Base-by-base conservation (phyloP, 1,140 invertebrate genomes). In the Nomia melanderi region DNA sequence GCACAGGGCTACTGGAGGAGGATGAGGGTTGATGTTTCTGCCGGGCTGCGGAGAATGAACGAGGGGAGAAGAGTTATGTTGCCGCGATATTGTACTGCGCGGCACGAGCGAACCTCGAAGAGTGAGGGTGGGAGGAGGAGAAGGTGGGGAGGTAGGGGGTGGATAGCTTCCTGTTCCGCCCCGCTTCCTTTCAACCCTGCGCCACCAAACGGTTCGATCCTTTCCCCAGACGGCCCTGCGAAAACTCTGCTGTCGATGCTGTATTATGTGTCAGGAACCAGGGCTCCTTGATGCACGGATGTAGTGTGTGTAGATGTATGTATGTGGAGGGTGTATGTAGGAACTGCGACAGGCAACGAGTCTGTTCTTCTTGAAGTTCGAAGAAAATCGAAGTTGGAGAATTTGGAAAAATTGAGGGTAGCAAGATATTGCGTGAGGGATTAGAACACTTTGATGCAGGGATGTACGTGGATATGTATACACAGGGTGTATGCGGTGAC, bases 101-200 rank as follows among this genome's bases (percentile, higher is more conserved):
- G 82, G 79, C 88, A 90, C 90, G 88, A 90, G 84, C 87, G 82
- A 88, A 87, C 86, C 87, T 87, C 84, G 79, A 85, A 84, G 86
- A 85, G 85, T 80, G 77, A 86, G 82, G 86, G 84, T 82, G 81
- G 76, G 3, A 14, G 41, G 41, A 12, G 11, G 41, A 20, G 20
- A 2, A 6, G 0, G n/a, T 59, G 72, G 60, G 57, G 47, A 0
- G n/a, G 59, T 76, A 44, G 53, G 33, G 56, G 65, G 64, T 41
- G 69, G 63, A 59, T 71, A 73, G 81, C 70, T 83, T 82, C 83
- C 78, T 78, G 70, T 80, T 71, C 64, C 78, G 63, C 81, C 60
- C 50, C 41, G 29, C 63, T 72, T 59, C 76, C 78, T 79, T 70
- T 59, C 80, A 69, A 56, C 74, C 82, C 80, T 82, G 78, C 79